Evolutionary conservation across 92 coral and sea anemone species (phyloP), one percentile per base, ranked within the genome.

Genomic region (Bergia sp.): DNA sequence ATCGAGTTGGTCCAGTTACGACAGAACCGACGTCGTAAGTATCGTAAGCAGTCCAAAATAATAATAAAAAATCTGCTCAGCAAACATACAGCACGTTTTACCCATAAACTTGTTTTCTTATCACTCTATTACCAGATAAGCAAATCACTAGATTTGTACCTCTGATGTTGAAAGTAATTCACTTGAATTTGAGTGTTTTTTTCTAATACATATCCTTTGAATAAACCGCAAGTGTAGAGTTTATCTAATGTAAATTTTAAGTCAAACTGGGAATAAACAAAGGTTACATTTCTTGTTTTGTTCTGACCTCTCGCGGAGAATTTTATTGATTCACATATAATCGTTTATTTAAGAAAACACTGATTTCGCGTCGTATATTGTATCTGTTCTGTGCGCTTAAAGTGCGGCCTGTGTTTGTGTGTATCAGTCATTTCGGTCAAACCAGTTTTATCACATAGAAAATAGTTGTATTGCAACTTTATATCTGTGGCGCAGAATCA

Each of bases 191-290:
- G 80, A 15, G 50, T 76, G 2, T 6, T 45, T 23, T 13, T 84
- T 50, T 16, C 78, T 13, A 84, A 44, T 23, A 57, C 65, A n/a
- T 29, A 84, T 9, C 65, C 36, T 21, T 45, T 67, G 29, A 83
- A 43, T 69, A 83, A 83, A 44, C 87, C 87, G 69, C 87, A 84
- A 72, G 7, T 47, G 44, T 81, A 69, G 23, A 71, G 64, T 69
- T 84, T 84, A 67, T 44, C 21, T 39, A 80, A 53, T 18, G 79
- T 84, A 84, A 84, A 65, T 66, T 66, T 41, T 12, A 29, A 82
- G 9, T 45, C 38, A 64, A 69, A 12, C 78, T 11, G 20, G 87
- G 64, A 45, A 71, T 44, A 84, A 84, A 84, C 87, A 71, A 45
- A 5, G 67, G 79, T 69, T 84, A 10, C 61, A 71, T 23, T 36